These are phyloP conservation scores for Melospiza melodia DNA, from an alignment of 2,113 vertebrate species.

Conservation along the genomic window DNA sequence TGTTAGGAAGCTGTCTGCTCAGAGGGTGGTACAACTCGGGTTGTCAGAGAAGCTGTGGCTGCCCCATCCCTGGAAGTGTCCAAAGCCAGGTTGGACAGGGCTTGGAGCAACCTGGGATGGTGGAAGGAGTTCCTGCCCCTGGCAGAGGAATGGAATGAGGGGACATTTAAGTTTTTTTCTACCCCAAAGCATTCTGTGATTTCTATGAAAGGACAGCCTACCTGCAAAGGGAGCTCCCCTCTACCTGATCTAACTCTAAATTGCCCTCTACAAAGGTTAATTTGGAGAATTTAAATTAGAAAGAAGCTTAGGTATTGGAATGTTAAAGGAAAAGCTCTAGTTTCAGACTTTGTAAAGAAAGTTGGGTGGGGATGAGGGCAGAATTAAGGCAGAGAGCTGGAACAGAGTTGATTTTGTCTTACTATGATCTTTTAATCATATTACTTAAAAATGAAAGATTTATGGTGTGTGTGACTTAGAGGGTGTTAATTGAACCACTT, in stretches of 20 bases:
- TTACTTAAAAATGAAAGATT: constrained; percentile 44
- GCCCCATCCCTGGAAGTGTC: not conserved
- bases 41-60: not conserved
- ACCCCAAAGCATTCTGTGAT: not conserved
- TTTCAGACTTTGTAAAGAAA: not conserved
- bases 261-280: not conserved
- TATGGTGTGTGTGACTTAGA: constrained; percentile 38
- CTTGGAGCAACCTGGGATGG: not conserved
- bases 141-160: not conserved
- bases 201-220: not conserved
- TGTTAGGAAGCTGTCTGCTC: not conserved
- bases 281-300: not conserved
- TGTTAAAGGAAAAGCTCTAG: not conserved
- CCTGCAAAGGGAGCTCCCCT: not conserved
- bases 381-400: not conserved
- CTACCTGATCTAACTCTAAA: not conserved
- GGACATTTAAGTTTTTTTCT: not conserved
- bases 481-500: constrained; percentile 62
- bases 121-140: not conserved
- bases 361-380: not conserved
- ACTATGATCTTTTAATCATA: constrained; percentile 27
- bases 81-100: not conserved
- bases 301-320: not conserved
- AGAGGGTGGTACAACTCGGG: not conserved
- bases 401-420: not conserved